Evolutionary conservation across 2,797 vertebrate species (phyloP), one percentile per base, ranked within the genome.

Genomic region (Kryptopterus vitreolus): DNA sequence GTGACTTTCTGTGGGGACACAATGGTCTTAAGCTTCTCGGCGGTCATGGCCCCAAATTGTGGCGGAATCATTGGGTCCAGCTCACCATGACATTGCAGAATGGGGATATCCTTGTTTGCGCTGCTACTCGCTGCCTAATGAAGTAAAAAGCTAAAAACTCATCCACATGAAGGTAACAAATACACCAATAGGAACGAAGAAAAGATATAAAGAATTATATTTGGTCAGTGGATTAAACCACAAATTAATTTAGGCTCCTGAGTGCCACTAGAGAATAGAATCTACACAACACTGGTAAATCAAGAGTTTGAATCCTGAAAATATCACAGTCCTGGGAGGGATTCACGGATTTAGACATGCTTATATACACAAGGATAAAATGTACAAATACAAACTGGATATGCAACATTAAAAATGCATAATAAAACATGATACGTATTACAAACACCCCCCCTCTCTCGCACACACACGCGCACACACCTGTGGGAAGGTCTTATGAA

Each of bases 61-160:
- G 94, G 85, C 0, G 97, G 97, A 85, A 99, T 96, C 97, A 98
- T 96, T 84, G 84, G 81, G 83, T 99, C 98, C 86, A 91, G 85
- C 85, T 97, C 96, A 15, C 98, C 98, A 0, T 99, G 98, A 90
- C 97, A 99, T 89, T 98, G 97, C 89, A 99, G 91, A 89, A 99
- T 96, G 43, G 96, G 93, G 18, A 95, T 91, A 89, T 96, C 95
- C 93, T 94, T 97, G 90, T 94, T 90, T 78, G 93, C 92, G 0
- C 92, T 90, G 80, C 79, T 77, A 38, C 83, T 88, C 2, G 89
- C 90, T 0, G 88, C 92, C 94, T 95, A 85, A 24, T 10, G 58
- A 1, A 0, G 52, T 75, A 75, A 85, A 35, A 74, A 62, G 10
- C 38, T 38, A 77, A 18, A 16, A 24, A 52, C 10, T 53, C 26